Base-by-base conservation (phyloP, 23 tunicate species). In the Phallusia fumigata region DNA sequence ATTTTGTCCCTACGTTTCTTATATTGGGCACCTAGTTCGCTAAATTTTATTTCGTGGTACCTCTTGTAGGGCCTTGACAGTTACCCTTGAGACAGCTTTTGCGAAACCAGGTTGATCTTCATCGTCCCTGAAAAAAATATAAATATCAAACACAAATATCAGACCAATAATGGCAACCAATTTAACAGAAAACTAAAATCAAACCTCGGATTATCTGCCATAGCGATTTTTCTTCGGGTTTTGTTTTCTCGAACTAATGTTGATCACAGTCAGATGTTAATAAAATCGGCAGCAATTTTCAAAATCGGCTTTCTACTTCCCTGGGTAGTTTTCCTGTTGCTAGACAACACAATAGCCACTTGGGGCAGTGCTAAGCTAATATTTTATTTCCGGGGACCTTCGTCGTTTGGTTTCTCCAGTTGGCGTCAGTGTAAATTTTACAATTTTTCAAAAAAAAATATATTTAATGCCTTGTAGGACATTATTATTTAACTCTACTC, bases 51-150 rank as follows among this genome's bases (percentile, higher is more conserved):
- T 0, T 31, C 32, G 33, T 11, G 32, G 44, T 40, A 88, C 93
- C 65, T 88, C 93, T 78, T 88, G 93, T 19, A 88, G 32, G 5
- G 93, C 87, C 40, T 88, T 88, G 19, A 88, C 93, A 15, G 93
- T 88, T 22, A 88, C 87, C 79, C 84, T 88, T 12, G 87, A 84
- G 50, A 88, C 93, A 33, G 93, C 93, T 73, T 88, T 76, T 50
- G 93, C 84, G 12, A 88, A 33, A 5, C 76, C 84, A 47, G 84
- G 82, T 58, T 86, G 78, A 40, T 84, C 82, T 53, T 77, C 76
- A 13, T 45, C 64, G 3, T 84, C 86, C 75, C 86, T 74, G 79
- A 35, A 40, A 40, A 40, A 3, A 40, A 40, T 3, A 40, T 13
- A 21, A 58, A 8, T 16, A 58, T 58, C 15, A 13, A 11, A 58